Percentiles rank a stretch among this genome's conserved stretches.
Evolutionary conservation across 2,113 vertebrate genomes (phyloP).

Genomic region (Epinephelus cyanopodus): DNA sequence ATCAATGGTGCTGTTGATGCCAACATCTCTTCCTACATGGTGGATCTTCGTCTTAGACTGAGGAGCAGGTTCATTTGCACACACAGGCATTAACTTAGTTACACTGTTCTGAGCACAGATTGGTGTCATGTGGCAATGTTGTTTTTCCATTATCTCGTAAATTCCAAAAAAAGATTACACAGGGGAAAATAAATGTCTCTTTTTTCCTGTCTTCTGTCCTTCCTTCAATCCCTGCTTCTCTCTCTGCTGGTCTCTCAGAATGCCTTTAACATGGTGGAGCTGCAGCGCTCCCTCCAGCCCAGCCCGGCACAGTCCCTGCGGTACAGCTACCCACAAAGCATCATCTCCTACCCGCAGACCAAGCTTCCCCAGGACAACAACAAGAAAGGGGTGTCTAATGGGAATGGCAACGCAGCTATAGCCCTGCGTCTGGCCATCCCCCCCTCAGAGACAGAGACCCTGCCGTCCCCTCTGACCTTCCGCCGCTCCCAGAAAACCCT

Average conservation of each 20-base stretch:
- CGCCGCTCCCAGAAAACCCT: conserved; percentile 76
- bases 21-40: conserved; percentile 40
- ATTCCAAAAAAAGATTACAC: conserved; percentile 35
- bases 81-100: conserved; percentile 54
- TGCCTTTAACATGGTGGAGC: conserved; percentile 90
- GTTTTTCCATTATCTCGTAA: conserved; percentile 55
- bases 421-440: conserved; percentile 84
- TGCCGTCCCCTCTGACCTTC: conserved; percentile 77
- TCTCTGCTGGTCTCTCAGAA: conserved; percentile 80
- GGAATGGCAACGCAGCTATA: conserved; percentile 74
- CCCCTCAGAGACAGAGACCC: conserved; percentile 75
- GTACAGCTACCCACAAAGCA: conserved; percentile 78
- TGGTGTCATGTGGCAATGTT: conserved; percentile 54
- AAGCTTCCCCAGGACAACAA: conserved; percentile 68
- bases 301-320: conserved; percentile 86
- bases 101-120: conserved; percentile 26
- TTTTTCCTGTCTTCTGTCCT: background rate
- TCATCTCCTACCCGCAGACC: conserved; percentile 75
- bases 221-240: background rate
- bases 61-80: conserved; percentile 54
- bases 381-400: conserved; percentile 60
- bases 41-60: conserved; percentile 49
- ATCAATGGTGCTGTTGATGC: conserved; percentile 75
- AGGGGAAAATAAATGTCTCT: background rate
- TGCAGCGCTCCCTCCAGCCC: conserved; percentile 89